Conservation (phyloP, 2,888 invertebrate species). For the Synanthedon andrenaeformis region DNA sequence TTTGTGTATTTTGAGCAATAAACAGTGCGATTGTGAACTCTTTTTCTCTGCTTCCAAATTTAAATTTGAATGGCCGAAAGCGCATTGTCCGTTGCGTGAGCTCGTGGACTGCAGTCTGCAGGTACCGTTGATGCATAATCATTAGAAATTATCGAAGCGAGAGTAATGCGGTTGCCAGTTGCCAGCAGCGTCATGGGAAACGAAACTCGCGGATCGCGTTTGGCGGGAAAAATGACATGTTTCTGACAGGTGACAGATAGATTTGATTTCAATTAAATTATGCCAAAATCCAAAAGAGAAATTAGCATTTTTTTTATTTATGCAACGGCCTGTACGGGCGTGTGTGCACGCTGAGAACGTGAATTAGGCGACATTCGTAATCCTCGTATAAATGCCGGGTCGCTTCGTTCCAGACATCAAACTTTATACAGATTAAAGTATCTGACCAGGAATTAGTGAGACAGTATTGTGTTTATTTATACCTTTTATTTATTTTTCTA, state of each 20-base stretch:
- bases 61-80: constrained; percentile 60
- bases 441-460: neutral
- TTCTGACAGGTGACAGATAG: constrained; percentile 26
- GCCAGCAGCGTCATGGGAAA: constrained; percentile 46
- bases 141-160: constrained; percentile 56
- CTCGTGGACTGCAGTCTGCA: constrained; percentile 62
- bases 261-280: neutral
- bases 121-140: constrained; percentile 62
- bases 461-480: neutral
- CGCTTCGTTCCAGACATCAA: constrained; percentile 20
- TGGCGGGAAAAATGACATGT: constrained; percentile 49
- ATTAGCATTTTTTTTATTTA: neutral
- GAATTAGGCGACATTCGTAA: constrained; percentile 40
- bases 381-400: constrained; percentile 36
- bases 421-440: neutral
- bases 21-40: constrained; percentile 63
- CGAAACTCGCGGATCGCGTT: constrained; percentile 30
- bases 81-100: constrained; percentile 67
- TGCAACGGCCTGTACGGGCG: constrained; percentile 19
- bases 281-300: neutral
- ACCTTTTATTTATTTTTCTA: neutral
- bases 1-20: constrained; percentile 70
- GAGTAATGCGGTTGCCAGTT: constrained; percentile 27
- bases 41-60: constrained; percentile 39
- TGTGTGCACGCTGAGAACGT: constrained; percentile 44